Evolutionary conservation across 1,140 invertebrate species (phyloP), one percentile per base, ranked within the genome.

Genomic region (Helicoverpa armigera): DNA sequence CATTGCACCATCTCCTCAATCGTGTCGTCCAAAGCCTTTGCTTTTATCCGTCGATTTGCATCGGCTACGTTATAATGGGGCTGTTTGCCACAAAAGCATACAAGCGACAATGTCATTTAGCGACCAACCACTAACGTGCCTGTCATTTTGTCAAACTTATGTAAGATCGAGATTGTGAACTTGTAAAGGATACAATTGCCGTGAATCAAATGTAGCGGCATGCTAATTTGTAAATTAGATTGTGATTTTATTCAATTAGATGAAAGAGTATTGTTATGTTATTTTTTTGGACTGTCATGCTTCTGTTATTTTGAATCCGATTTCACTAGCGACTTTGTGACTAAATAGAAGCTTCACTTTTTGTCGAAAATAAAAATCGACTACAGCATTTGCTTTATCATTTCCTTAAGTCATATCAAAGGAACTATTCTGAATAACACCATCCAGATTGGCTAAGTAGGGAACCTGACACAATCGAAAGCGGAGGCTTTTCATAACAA

Each of bases 31-130:
- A 83, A 70, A 88, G 73, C 87, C 89, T 89, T 88, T 83, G 75
- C 82, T 79, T 83, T 86, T 86, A 86, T 86, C 50, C 72, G 31
- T 81, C 63, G 76, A 81, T 86, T 78, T 82, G 85, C 85, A 70
- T 54, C 63, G 78, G 12, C 16, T 58, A 65, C 58, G 18, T 77
- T 56, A 80, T 79, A 84, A 83, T 86, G 80, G 83, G 85, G 85
- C 83, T 88, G 85, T 87, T 85, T 84, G 83, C 79, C 54, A 82
- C 81, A 84, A 83, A 60, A 81, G 84, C 83, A 81, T 61, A 82
- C 76, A 87, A 48, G 60, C 79, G 65, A 91, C 90, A 90, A 91
- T 90, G 85, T 85, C 87, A 83, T 80, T 91, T 91, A 91, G 88
- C 89, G 65, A 54, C 51, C 43, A 54, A 35, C 23, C 82, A 78